Evolutionary conservation across 2,797 vertebrate genomes (phyloP).

Genomic region (Luscinia luscinia): DNA sequence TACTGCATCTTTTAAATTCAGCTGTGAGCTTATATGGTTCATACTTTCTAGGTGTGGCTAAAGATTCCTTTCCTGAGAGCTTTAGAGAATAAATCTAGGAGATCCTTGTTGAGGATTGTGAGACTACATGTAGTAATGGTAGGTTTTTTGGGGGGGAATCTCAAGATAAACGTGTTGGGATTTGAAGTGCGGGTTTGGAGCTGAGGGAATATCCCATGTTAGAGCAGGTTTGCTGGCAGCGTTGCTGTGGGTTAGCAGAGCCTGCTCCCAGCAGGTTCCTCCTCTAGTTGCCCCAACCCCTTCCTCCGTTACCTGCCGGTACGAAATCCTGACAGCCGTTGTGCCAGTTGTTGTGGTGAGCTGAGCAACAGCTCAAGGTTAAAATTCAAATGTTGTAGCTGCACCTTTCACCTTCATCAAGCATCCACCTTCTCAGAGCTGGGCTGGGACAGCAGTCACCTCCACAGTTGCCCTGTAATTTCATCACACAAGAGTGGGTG

Average conservation of each 20-base stretch:
- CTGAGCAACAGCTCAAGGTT: background rate
- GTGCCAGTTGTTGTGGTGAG: rapidly evolving
- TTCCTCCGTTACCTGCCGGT: background rate
- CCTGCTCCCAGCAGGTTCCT: background rate
- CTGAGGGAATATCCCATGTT: background rate
- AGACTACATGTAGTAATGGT: background rate
- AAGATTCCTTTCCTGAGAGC: background rate
- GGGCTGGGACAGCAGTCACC: background rate
- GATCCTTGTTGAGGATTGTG: background rate
- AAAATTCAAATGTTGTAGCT: background rate
- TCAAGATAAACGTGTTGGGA: background rate
- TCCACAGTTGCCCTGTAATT: background rate
- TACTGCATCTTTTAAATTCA: conserved; percentile 9
- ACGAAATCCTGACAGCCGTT: background rate
- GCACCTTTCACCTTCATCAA: background rate
- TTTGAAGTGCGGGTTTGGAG: background rate
- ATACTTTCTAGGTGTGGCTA: background rate
- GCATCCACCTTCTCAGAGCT: background rate
- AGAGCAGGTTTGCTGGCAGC: background rate
- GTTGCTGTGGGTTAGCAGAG: background rate
- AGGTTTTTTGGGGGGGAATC: background rate
- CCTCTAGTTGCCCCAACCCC: background rate
- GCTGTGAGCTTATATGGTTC: background rate
- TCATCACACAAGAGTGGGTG: background rate
- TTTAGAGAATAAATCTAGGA: background rate